Conservation (phyloP, 2,888 invertebrate species). For the Cistogaster globosa region DNA sequence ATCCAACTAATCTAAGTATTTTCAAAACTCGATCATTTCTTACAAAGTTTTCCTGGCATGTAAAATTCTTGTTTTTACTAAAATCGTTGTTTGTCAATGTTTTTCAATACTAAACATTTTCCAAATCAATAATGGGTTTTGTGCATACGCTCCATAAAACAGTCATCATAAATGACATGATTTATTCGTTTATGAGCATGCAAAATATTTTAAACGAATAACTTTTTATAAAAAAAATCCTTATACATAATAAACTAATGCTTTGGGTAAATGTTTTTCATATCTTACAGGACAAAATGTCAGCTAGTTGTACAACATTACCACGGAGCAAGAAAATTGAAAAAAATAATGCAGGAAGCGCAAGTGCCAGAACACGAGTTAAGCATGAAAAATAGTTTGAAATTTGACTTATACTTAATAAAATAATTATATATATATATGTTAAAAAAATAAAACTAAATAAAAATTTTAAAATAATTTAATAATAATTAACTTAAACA, state of each 20-base stretch:
- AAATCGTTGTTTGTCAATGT: not conserved
- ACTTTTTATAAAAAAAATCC: too few relatives aligned
- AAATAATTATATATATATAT: not conserved
- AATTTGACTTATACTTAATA: not conserved
- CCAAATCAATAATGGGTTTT: not conserved
- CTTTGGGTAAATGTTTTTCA: not conserved
- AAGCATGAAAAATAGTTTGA: constrained; percentile 76
- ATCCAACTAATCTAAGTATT: not conserved
- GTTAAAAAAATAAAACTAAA: not conserved
- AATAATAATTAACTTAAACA: too few relatives aligned
- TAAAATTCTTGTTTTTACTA: constrained; percentile 1
- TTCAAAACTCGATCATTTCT: not conserved
- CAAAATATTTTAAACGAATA: not conserved
- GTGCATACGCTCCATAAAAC: not conserved
- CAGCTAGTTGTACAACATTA: constrained; percentile 82
- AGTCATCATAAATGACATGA: not conserved
- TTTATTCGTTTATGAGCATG: not conserved
- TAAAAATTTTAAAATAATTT: too few relatives aligned
- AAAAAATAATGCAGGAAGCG: constrained; percentile 74
- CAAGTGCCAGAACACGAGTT: constrained; percentile 76
- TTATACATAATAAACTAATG: not conserved
- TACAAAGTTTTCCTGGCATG: constrained; percentile 1
- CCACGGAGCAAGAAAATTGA: constrained; percentile 82
- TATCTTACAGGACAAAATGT: constrained; percentile 82
- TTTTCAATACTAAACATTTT: not conserved